phyloP scores from a whole-genome alignment of 1,140 invertebrate species.

The Magallana gigas region DNA sequence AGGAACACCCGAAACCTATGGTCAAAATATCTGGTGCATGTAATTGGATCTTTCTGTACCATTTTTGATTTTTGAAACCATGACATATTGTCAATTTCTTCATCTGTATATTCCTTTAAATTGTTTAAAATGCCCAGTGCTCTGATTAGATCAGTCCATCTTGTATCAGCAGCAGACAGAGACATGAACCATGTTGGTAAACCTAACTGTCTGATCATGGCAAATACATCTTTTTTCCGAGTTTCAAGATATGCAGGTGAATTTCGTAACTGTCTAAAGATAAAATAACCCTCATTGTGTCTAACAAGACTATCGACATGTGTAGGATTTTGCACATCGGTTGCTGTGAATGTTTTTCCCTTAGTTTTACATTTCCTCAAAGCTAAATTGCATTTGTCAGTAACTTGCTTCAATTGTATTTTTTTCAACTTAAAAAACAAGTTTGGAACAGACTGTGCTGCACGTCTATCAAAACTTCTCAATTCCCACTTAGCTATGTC shows the following conservation, averaged over 20 bases:
- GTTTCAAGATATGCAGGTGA: slow-evolving; percentile 59
- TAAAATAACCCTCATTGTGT: slow-evolving; percentile 56
- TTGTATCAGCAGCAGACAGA: slow-evolving; percentile 57
- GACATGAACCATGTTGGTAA: slow-evolving; percentile 57
- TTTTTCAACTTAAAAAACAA: slow-evolving; percentile 51
- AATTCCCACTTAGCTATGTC: slow-evolving; percentile 49
- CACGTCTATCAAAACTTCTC: slow-evolving; percentile 42
- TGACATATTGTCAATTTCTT: slow-evolving; percentile 33
- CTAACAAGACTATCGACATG: slow-evolving; percentile 44
- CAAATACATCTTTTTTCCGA: slow-evolving; percentile 62
- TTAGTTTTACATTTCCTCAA: slow-evolving; percentile 37
- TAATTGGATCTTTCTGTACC: slow-evolving; percentile 45
- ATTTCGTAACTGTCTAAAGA: slow-evolving; percentile 50
- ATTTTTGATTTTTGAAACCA: slow-evolving; percentile 34
- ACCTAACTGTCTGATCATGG: slow-evolving; percentile 63
- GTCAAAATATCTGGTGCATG: slow-evolving; percentile 35
- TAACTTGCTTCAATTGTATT: slow-evolving; percentile 43
- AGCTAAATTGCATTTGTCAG: slow-evolving; percentile 47
- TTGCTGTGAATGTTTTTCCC: slow-evolving; percentile 45
- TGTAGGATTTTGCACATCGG: slow-evolving; percentile 2
- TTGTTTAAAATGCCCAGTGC: not conserved
- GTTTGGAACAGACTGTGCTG: slow-evolving; percentile 43
- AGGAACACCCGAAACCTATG: not conserved
- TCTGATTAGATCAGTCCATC: slow-evolving; percentile 47
- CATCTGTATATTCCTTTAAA: not conserved